Base-by-base conservation (phyloP, 2,888 invertebrate genomes). In the Apamea epomidion region DNA sequence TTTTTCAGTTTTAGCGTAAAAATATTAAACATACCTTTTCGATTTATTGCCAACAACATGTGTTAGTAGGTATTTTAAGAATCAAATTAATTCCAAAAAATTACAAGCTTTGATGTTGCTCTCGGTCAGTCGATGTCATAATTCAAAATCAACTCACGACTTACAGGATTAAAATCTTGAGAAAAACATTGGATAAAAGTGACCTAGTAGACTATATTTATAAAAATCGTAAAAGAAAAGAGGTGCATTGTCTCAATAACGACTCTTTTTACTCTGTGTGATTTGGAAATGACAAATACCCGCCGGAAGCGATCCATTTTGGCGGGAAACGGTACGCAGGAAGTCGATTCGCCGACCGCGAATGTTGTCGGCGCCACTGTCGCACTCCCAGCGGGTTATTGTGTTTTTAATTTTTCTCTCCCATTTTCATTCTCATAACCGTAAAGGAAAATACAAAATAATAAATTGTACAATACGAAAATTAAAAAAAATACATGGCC, bases 261-360 rank as follows among this genome's bases (percentile, higher is more conserved):
- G 83, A 90, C 92, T 94, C 92, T 89, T 92, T 81, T 82, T 90
- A 80, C 79, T 91, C 74, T 87, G 89, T 91, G 89, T 92, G 91
- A 93, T 94, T 93, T 91, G 89, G 92, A 95, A 95, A 97, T 97
- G 97, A 97, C 96, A 97, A 97, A 97, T 97, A 95, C 91, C 92
- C 86, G 90, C 92, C 96, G 97, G 97, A 97, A 97, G 94, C 94
- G 95, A 97, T 97, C 97, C 97, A 97, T 97, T 97, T 96, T 92
- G 93, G 93, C 95, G 96, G 97, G 96, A 97, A 97, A 95, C 95
- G 94, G 94, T 92, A 90, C 93, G 91, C 96, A 94, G 97, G 97
- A 97, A 97, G 95, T 95, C 93, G 95, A 96, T 96, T 94, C 96
- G 94, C 92, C 94, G 94, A 96, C 97, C 96, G 95, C 97, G 96